Evolutionary conservation across 2,113 vertebrate genomes (phyloP), one percentile per base, ranked within the genome.

Genomic region (Ictalurus punctatus): DNA sequence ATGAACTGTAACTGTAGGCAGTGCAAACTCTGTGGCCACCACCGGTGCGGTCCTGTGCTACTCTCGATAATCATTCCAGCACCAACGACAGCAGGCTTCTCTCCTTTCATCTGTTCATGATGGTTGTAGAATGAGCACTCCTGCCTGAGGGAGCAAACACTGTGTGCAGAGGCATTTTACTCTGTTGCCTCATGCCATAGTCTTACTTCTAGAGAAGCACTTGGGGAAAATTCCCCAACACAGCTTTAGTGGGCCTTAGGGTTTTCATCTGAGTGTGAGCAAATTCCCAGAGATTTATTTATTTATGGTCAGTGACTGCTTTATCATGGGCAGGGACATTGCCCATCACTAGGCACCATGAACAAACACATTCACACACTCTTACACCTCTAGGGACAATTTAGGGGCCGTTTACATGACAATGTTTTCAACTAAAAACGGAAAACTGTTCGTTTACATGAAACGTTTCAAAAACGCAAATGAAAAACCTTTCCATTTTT

Each of bases 71-170:
- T 83, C 34, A 44, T 37, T 73, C 79, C 52, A 44, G 79, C 79
- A 12, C 59, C 25, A 21, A 56, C 25, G 59, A 79, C 48, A 56
- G 8, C 79, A 27, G 8, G 2, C 63, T 65, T 44, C n/a, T 8
- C 54, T 86, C 69, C 78, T 82, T 82, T 81, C 48, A 87, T 82
- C 86, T 40, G 63, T 37, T 71, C 78, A 17, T 67, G 76, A 48
- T 67, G 17, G 37, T 34, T 67, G 78, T 44, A 37, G 48, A 54
- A 71, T 2, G 48, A 87, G 48, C 63, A 69, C 59, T 65, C 69
- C 44, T 67, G 86, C 37, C 76, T 87, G 76, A 81, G 40, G 86
- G 76, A 87, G 81, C 56, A 63, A 86, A 48, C 73, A 65, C 16
- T n/a, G 58, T 44, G 13, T 48, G 58, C 79, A 56, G 67, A 81